Evolutionary conservation across 2,888 invertebrate genomes (phyloP), one percentile per base, ranked within the genome.

Genomic region (Parnassius orleans): DNA sequence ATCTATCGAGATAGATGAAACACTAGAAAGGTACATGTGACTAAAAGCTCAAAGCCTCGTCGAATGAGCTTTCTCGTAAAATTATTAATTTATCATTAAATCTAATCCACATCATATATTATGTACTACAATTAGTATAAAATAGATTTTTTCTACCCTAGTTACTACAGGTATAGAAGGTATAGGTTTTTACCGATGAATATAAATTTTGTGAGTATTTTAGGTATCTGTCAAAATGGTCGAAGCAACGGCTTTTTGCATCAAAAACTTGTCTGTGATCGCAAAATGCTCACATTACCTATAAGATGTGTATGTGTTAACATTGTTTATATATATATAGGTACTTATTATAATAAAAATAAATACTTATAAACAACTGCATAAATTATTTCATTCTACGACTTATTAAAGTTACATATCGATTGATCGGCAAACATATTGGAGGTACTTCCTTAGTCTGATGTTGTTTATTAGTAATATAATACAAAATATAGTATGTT

Each of bases 91-190:
- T 51, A 19, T 60, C 56, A 19, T 66, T 75, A 72, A 64, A 69
- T 68, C 72, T 76, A 74, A 65, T 68, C 63, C 66, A 72, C 65
- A 69, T 68, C 65, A 69, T 68, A 72, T 79, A 76, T 74, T 72
- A 33, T 33, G 33, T 33, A 72, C 73, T 79, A 80, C 70, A 76
- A 68, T 81, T 82, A 86, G 87, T 90, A 90, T 89, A 90, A 90
- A 90, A 90, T 90, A 90, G 86, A 86, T 86, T 78, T 83, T 83
- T 84, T 64, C 82, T 88, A 87, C 77, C 79, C 82, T 82, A 84
- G 72, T 76, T 78, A 77, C 80, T 84, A 83, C 84, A 85, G 79
- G 82, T 77, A 74, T 71, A 74, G 12, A n/a, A 11, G 9, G 11
- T 46, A n/a, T 70, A 66, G 14, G 65, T 67, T 64, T 68, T 68